A percentile compares a stretch with the other conserved stretches of the same genome.
Conservation (phyloP, 2,113 vertebrate species). For the Nerophis lumbriciformis region DNA sequence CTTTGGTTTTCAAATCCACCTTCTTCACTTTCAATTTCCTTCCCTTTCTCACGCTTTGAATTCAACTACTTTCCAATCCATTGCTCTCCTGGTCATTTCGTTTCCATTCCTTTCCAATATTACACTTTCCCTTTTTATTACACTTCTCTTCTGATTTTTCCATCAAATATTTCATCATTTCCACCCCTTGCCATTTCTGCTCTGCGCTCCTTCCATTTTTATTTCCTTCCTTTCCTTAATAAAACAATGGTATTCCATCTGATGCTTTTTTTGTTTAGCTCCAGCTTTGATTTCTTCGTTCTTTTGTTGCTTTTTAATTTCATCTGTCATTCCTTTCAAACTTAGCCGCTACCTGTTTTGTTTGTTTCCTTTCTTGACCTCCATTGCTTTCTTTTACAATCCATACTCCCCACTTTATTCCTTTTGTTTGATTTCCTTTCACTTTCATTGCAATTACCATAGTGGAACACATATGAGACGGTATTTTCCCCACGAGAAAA, state of each 20-base stretch:
- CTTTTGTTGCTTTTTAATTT: neutral
- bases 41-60: neutral
- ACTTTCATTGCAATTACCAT: neutral
- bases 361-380: neutral
- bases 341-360: neutral
- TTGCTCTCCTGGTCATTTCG: neutral
- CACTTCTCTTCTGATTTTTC: too few relatives aligned
- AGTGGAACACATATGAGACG: neutral
- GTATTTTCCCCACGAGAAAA: neutral
- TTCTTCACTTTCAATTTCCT: constrained; percentile 7
- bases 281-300: neutral
- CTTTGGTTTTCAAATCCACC: neutral
- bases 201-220: neutral
- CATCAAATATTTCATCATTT: constrained; percentile 1
- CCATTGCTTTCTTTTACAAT: neutral
- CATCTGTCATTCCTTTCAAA: neutral
- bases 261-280: neutral
- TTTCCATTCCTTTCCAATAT: neutral
- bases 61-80: neutral
- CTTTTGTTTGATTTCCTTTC: neutral
- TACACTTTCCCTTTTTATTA: neutral
- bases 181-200: neutral
- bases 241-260: too few relatives aligned
- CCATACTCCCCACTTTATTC: neutral
- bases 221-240: neutral